Conservation (phyloP, 2,888 invertebrate genomes). For the Dione vanillae region DNA sequence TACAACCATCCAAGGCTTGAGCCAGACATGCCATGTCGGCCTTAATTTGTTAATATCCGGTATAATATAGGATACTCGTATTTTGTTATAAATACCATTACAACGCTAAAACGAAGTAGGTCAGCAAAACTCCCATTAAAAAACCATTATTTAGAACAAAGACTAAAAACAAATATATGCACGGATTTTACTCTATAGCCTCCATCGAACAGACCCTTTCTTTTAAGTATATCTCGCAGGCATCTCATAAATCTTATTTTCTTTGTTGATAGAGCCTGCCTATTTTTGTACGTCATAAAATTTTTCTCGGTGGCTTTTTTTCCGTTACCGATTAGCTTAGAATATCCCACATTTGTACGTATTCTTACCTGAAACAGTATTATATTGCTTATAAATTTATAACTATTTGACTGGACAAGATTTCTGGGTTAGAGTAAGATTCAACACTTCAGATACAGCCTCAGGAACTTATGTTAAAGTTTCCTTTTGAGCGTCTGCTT, state of each 20-base stretch:
- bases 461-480: no score
- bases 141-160: neutral
- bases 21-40: no score
- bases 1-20: no score
- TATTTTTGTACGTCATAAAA: slow-evolving; percentile 18
- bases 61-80: no score
- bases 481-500: no score
- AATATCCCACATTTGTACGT: neutral
- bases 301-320: no score
- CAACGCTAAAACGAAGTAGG: neutral
- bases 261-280: slow-evolving; percentile 11
- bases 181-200: neutral
- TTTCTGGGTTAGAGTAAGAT: no score
- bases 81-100: neutral
- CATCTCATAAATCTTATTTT: slow-evolving; percentile 26
- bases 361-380: no score
- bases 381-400: no score
- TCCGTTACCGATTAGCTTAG: neutral
- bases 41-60: no score
- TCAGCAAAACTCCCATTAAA: neutral
- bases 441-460: no score
- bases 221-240: slow-evolving; percentile 15
- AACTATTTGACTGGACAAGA: no score
- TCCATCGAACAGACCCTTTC: slow-evolving; percentile 10
- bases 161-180: slow-evolving; percentile 6